Conservation (phyloP, 2,797 vertebrate genomes). For the Danio aesculapii region DNA sequence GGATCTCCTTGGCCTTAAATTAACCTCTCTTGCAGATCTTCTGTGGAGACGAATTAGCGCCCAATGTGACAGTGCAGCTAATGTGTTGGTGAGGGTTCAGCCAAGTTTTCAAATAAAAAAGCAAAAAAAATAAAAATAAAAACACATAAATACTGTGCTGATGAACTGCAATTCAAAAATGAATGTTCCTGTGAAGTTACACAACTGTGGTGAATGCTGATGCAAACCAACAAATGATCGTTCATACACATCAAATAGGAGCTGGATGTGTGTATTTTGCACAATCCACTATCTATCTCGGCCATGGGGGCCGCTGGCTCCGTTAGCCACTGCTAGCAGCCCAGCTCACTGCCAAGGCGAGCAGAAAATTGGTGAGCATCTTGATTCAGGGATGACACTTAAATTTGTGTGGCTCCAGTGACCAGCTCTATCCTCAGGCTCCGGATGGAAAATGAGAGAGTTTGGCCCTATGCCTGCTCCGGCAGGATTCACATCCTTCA, state of each 20-base stretch:
- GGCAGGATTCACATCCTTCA: constrained; percentile 33
- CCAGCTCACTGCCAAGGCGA: constrained; percentile 77
- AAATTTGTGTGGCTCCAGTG: constrained; percentile 79
- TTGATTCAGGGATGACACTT: constrained; percentile 81
- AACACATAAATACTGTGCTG: constrained; percentile 15
- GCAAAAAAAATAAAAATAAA: constrained; percentile 7
- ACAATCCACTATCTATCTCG: constrained; percentile 63
- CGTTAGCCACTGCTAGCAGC: constrained; percentile 74
- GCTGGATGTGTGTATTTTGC: constrained; percentile 24
- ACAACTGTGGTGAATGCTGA: constrained; percentile 20
- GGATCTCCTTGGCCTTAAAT: constrained; percentile 58
- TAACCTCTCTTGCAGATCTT: constrained; percentile 57
- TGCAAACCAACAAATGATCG: constrained; percentile 12
- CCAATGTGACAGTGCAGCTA: constrained; percentile 51
- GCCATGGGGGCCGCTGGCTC: constrained; percentile 69
- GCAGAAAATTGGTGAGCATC: constrained; percentile 84
- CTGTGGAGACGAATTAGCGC: constrained; percentile 54
- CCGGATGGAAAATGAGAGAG: constrained; percentile 74
- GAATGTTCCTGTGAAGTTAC: neutral
- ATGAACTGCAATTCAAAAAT: constrained; percentile 41
- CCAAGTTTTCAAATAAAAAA: constrained; percentile 48
- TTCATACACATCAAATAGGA: neutral
- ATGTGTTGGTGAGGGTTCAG: constrained; percentile 53
- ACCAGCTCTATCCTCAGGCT: constrained; percentile 63
- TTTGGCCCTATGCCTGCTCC: constrained; percentile 75